Evolutionary conservation across 2,113 vertebrate genomes (phyloP).

Genomic region (Gasterosteus nipponicus): DNA sequence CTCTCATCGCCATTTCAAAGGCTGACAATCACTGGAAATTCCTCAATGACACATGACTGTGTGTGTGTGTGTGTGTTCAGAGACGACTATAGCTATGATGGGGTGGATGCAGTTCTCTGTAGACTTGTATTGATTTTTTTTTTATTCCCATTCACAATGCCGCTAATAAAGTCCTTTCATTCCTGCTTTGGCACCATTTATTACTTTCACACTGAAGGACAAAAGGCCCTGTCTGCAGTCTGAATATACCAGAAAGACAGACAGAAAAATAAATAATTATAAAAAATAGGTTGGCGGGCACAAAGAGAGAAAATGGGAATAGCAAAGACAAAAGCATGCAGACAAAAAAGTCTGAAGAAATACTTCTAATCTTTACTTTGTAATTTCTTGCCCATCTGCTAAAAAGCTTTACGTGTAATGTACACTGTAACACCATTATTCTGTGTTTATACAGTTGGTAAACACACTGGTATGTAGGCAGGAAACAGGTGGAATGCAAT

Average conservation of each 20-base stretch:
- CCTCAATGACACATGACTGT: conserved; percentile 12
- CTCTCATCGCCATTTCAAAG: conserved; percentile 45
- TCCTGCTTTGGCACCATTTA: conserved; percentile 19
- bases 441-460: background rate
- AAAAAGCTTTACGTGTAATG: background rate
- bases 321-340: background rate
- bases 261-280: background rate
- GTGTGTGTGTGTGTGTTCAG: background rate
- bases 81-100: conserved; percentile 11
- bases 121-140: background rate
- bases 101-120: background rate
- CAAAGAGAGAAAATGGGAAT: background rate
- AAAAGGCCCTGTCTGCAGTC: background rate
- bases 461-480: background rate
- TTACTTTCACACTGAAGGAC: conserved; percentile 13
- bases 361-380: background rate
- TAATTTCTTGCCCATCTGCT: background rate
- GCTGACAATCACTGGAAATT: conserved; percentile 32
- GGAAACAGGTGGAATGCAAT: background rate
- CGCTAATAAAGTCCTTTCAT: conserved; percentile 34
- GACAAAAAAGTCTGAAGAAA: background rate
- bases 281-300: background rate
- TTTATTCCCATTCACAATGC: background rate
- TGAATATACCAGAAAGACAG: background rate
- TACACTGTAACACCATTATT: too few species aligned